Percentiles rank a stretch among this genome's conserved stretches.
These are phyloP conservation scores for Calidris pugnax DNA, from an alignment of 2,113 vertebrate genomes.

Conservation along the genomic window DNA sequence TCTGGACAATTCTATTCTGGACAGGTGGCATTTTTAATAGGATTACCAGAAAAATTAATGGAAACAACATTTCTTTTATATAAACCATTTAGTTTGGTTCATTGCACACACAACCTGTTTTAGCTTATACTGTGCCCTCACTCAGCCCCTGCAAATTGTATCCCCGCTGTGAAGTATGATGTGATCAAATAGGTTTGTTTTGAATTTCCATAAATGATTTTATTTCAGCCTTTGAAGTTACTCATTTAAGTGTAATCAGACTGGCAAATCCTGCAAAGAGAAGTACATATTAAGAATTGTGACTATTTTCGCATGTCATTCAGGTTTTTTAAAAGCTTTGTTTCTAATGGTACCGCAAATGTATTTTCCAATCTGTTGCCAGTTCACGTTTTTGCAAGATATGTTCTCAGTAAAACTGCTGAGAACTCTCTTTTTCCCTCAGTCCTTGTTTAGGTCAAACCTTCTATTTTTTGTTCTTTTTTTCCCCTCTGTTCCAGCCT, in stretches of 20 bases:
- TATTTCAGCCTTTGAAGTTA: constrained; percentile 27
- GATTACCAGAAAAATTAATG: constrained; percentile 70
- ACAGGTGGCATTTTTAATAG: constrained; percentile 70
- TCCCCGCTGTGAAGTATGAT: constrained; percentile 56
- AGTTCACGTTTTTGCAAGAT: neutral
- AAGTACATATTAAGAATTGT: neutral
- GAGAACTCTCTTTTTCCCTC: constrained; percentile 7
- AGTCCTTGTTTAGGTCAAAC: constrained; percentile 51
- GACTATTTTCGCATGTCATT: neutral
- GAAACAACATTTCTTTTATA: constrained; percentile 70
- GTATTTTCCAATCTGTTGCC: neutral
- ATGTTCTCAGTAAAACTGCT: neutral
- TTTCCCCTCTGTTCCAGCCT: neutral
- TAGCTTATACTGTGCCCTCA: constrained; percentile 39
- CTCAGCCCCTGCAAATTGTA: constrained; percentile 54
- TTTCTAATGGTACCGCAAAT: neutral
- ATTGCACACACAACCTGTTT: constrained; percentile 63
- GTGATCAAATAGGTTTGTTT: constrained; percentile 61
- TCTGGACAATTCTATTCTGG: constrained; percentile 41
- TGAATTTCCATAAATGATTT: constrained; percentile 54
- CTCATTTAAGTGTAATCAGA: neutral
- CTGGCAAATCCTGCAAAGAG: neutral
- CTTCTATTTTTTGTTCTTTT: neutral
- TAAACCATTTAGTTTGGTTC: constrained; percentile 71
- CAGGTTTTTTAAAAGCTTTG: neutral